Evolutionary conservation across 2,797 vertebrate species (phyloP).

Genomic region (Falco biarmicus): DNA sequence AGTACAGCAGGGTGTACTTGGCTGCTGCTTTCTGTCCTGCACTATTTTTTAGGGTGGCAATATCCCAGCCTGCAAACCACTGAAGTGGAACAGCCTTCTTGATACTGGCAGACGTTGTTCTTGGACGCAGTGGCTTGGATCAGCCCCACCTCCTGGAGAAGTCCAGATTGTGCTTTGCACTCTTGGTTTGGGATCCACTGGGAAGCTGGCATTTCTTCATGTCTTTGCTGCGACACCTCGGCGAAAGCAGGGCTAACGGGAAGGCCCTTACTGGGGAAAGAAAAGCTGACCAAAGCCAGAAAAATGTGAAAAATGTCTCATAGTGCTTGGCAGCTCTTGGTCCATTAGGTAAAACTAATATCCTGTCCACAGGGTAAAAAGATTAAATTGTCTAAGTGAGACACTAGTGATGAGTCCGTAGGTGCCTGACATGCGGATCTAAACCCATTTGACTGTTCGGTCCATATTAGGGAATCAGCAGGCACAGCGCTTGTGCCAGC

Average conservation of each 20-base stretch:
- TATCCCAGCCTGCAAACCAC: neutral
- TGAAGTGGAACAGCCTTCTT: neutral
- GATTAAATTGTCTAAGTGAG: neutral
- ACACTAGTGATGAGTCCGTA: neutral
- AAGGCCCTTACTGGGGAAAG: neutral
- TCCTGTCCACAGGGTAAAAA: neutral
- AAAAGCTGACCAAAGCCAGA: neutral
- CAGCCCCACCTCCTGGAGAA: neutral
- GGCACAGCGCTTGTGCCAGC: neutral
- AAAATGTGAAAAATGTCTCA: neutral
- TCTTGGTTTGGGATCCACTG: neutral
- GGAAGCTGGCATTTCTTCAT: neutral
- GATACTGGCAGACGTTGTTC: neutral
- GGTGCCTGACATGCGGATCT: fast-evolving
- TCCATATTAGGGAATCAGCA: neutral
- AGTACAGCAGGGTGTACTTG: neutral
- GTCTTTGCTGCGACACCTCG: neutral
- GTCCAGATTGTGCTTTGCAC: neutral
- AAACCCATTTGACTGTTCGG: neutral
- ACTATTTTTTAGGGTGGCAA: neutral
- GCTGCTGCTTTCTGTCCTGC: neutral
- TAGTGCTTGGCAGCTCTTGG: neutral
- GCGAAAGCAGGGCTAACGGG: neutral
- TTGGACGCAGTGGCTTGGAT: neutral
- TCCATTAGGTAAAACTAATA: constrained; percentile 12